A percentile compares a stretch with the other conserved stretches of the same genome.
These are phyloP conservation scores for Poecile atricapillus DNA, from an alignment of 2,113 vertebrate genomes.

Conservation along the genomic window DNA sequence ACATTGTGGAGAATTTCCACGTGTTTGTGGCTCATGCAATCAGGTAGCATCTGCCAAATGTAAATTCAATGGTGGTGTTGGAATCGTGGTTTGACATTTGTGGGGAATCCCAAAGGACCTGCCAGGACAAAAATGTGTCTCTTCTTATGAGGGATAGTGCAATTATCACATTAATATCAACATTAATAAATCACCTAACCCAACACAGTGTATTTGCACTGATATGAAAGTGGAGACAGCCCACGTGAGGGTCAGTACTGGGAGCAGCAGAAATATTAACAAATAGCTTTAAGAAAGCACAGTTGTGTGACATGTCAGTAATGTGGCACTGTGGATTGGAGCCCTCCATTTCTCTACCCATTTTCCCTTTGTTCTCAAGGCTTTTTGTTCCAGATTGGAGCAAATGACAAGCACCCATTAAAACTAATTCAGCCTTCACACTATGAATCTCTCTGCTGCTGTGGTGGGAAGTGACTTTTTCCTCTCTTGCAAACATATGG, in stretches of 20 bases:
- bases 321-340: neutral
- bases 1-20: neutral
- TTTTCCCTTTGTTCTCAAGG: neutral
- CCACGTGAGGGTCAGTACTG: neutral
- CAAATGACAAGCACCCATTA: slow-evolving; percentile 24
- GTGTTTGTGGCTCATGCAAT: neutral
- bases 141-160: too few species aligned
- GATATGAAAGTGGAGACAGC: neutral
- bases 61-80: neutral
- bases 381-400: neutral
- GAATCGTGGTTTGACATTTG: neutral
- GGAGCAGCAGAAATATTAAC: neutral
- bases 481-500: neutral
- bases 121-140: neutral
- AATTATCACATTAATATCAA: too few species aligned
- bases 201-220: neutral
- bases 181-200: neutral
- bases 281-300: neutral
- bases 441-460: neutral
- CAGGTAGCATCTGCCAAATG: neutral
- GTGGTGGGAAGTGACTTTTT: neutral
- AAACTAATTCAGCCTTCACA: neutral
- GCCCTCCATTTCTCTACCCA: neutral
- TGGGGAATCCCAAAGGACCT: neutral
- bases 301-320: neutral